A percentile compares a stretch with the other conserved stretches of the same genome.
These are phyloP conservation scores for Camptogramma bilineatum DNA, from an alignment of 2,888 invertebrate genomes.

Conservation along the genomic window DNA sequence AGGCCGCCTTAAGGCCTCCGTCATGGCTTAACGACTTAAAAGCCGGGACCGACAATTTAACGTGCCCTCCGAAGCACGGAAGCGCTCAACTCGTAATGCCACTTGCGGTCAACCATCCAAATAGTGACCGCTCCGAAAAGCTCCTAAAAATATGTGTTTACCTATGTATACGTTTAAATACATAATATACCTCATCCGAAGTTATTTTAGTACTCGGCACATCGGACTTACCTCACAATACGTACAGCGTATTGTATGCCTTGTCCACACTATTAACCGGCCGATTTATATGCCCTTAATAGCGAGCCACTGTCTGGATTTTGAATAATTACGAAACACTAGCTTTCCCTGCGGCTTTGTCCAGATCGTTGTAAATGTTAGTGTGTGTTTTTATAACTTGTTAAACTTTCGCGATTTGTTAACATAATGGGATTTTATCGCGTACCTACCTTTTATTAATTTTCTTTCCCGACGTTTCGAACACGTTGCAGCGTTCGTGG, in stretches of 20 bases:
- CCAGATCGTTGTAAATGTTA: neutral
- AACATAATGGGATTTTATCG: no score
- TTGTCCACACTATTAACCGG: constrained; percentile 75
- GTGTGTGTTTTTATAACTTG: neutral
- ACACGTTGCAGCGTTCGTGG: no score
- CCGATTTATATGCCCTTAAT: constrained; percentile 76
- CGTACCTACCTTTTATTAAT: no score
- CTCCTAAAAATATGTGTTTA: neutral
- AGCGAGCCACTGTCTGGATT: constrained; percentile 59
- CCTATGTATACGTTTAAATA: neutral
- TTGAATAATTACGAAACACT: constrained; percentile 67
- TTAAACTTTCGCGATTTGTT: no score
- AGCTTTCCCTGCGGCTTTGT: neutral
- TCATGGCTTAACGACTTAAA: no score
- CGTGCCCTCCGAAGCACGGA: no score
- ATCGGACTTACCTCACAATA: constrained; percentile 55
- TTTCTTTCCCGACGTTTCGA: no score
- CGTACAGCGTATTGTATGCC: constrained; percentile 69
- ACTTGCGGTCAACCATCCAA: no score
- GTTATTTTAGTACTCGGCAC: constrained; percentile 50
- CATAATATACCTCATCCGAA: constrained; percentile 17
- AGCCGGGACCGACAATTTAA: no score
- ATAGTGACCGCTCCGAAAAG: no score
- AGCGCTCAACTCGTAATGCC: no score
- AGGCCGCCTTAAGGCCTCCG: no score